phyloP scores from a whole-genome alignment of 1,140 invertebrate species.

The Epicauta chinensis region DNA sequence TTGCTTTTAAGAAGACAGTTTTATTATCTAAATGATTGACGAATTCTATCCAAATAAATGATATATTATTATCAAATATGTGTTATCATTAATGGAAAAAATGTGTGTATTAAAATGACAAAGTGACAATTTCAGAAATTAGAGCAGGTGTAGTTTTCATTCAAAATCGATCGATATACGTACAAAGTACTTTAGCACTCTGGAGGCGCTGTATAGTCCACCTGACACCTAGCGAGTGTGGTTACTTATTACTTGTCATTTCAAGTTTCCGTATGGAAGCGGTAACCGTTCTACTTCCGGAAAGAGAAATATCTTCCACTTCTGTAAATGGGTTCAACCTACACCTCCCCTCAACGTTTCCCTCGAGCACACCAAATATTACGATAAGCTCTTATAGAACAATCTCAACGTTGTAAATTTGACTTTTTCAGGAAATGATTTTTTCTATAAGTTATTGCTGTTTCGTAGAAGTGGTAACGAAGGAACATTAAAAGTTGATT shows the following conservation, averaged over 20 bases:
- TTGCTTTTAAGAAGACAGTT: slow-evolving; percentile 6
- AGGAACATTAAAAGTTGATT: not conserved
- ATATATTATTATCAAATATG: not conserved
- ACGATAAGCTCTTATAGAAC: slow-evolving; percentile 11
- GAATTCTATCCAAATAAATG: not conserved
- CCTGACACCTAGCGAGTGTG: slow-evolving; percentile 18
- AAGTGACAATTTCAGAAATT: slow-evolving; percentile 8
- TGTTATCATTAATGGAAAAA: not conserved
- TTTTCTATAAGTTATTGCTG: slow-evolving; percentile 1
- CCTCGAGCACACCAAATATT: slow-evolving; percentile 14
- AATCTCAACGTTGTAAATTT: slow-evolving; percentile 14
- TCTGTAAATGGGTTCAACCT: slow-evolving; percentile 11
- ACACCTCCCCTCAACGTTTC: slow-evolving; percentile 6
- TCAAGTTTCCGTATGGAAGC: slow-evolving; percentile 17
- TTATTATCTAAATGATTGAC: not conserved
- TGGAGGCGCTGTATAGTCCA: slow-evolving; percentile 18
- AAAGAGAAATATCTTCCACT: slow-evolving; percentile 17
- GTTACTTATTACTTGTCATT: slow-evolving; percentile 21
- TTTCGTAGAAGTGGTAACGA: not conserved
- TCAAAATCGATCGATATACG: slow-evolving; percentile 12
- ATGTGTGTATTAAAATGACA: not conserved
- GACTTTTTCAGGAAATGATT: slow-evolving; percentile 8
- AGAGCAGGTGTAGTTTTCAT: slow-evolving; percentile 19
- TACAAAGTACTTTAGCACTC: slow-evolving; percentile 17
- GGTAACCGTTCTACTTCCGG: slow-evolving; percentile 14